Conservation (phyloP, 2,113 vertebrate species). For the Mus musculus region GRCm39 chr4:20883001-20883500, state of each 20-base stretch:
- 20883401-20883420: too few relatives aligned
- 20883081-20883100: background rate
- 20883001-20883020: background rate
- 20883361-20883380: too few relatives aligned
- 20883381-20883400: too few relatives aligned
- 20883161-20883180: background rate
- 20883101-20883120: background rate
- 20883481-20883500: too few relatives aligned
- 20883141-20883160: background rate
- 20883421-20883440: too few relatives aligned
- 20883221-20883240: background rate
- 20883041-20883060: background rate
- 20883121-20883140: background rate
- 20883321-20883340: too few relatives aligned
- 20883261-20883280: background rate
- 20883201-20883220: background rate
- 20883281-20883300: background rate
- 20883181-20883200: background rate
- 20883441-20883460: too few relatives aligned
- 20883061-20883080: background rate
- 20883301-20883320: background rate
- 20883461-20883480: too few relatives aligned
- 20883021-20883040: background rate
- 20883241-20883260: background rate
- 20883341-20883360: too few relatives aligned